phyloP scores from a whole-genome alignment of 2,113 vertebrate species.

The Mesembrinibis cayennensis region DNA sequence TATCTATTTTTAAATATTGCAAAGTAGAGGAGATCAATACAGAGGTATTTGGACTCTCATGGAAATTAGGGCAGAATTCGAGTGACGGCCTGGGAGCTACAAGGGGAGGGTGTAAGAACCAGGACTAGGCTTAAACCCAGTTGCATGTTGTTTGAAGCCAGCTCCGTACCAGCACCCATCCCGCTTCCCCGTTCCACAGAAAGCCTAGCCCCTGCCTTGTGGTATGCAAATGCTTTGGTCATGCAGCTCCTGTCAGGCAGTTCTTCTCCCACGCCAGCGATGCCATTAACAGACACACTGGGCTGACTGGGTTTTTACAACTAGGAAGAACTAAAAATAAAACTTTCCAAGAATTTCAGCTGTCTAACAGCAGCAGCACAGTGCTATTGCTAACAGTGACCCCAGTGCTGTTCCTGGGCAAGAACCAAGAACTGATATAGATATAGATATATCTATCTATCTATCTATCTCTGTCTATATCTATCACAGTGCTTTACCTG shows the following conservation, averaged over 20 bases:
- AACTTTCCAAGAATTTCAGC: neutral
- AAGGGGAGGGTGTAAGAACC: fast-evolving
- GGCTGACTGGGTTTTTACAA: neutral
- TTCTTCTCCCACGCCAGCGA: neutral
- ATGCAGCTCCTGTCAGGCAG: neutral
- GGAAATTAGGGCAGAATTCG: neutral
- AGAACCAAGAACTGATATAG: neutral
- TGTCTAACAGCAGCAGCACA: neutral
- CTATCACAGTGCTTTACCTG: neutral
- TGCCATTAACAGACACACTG: fast-evolving
- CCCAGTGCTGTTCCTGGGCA: neutral
- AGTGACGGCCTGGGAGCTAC: neutral
- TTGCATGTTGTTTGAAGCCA: neutral
- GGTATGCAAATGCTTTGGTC: neutral
- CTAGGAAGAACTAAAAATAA: neutral
- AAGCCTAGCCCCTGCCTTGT: neutral
- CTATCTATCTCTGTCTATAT: no score
- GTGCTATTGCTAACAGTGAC: neutral
- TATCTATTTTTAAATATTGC: neutral
- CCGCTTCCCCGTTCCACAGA: neutral
- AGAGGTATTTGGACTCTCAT: neutral
- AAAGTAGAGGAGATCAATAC: neutral
- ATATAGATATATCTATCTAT: no score
- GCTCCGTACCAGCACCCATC: neutral
- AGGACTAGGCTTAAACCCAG: neutral